Evolutionary conservation across 2,888 invertebrate species (phyloP).

Genomic region (Tuta absoluta): DNA sequence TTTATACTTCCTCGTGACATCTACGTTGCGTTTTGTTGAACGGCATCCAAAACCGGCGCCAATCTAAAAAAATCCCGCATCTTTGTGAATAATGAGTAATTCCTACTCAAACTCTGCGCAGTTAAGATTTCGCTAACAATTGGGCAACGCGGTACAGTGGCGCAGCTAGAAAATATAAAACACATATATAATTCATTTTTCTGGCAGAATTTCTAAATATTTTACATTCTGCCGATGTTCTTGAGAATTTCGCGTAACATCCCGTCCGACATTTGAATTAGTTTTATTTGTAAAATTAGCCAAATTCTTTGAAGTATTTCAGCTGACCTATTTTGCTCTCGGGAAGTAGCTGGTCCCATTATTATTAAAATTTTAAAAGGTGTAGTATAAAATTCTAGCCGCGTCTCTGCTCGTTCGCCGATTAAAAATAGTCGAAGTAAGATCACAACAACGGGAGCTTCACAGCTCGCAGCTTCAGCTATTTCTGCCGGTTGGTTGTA

Average conservation of each 20-base stretch:
- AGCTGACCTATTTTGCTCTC: neutral
- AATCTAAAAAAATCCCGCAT: conserved; percentile 42
- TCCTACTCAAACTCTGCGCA: conserved; percentile 50
- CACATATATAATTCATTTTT: conserved; percentile 11
- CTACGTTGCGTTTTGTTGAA: conserved; percentile 48
- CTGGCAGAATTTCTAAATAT: conserved; percentile 13
- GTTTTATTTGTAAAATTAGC: conserved; percentile 18
- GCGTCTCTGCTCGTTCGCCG: conserved; percentile 37
- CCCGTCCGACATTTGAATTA: conserved; percentile 1
- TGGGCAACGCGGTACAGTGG: conserved; percentile 40
- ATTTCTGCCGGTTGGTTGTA: conserved; percentile 65
- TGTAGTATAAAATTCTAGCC: neutral
- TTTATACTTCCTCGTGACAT: conserved; percentile 11
- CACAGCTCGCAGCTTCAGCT: conserved; percentile 64
- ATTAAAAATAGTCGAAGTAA: conserved; percentile 70
- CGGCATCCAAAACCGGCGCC: conserved; percentile 53
- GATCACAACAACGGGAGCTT: conserved; percentile 60
- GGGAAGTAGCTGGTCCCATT: conserved; percentile 40
- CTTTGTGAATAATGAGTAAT: conserved; percentile 52
- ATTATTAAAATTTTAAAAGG: neutral
- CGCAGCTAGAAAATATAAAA: conserved; percentile 16
- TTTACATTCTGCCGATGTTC: neutral
- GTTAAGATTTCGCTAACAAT: conserved; percentile 51
- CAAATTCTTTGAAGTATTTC: neutral
- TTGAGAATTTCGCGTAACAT: conserved; percentile 13